Conservation (phyloP, 64 coral and sea anemone genomes). For the Montipora capricornis region DNA sequence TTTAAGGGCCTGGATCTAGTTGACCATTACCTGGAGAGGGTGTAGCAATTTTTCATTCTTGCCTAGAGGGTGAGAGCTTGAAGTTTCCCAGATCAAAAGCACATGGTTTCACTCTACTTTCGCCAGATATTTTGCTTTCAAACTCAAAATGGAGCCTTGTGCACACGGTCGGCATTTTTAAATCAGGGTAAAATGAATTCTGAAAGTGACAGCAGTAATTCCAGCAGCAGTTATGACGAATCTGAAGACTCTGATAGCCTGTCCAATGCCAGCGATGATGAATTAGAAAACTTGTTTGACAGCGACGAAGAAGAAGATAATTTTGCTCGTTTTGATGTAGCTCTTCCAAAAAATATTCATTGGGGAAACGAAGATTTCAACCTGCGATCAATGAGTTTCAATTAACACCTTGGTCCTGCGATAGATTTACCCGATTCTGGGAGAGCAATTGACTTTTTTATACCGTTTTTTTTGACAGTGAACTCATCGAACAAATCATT, state of each 20-base stretch:
- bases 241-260: background rate
- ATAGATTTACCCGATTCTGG: slow-evolving; percentile 13
- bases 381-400: background rate
- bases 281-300: background rate
- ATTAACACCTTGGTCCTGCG: background rate
- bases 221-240: background rate
- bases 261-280: background rate
- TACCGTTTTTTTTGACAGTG: background rate
- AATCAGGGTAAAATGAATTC: background rate
- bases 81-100: slow-evolving; percentile 1
- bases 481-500: background rate
- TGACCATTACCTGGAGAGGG: background rate
- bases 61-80: slow-evolving; percentile 5
- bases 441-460: slow-evolving; percentile 24
- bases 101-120: slow-evolving; percentile 6
- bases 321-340: background rate
- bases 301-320: background rate
- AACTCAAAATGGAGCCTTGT: background rate
- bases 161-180: background rate
- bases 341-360: background rate
- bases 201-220: background rate
- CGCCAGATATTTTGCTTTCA: background rate
- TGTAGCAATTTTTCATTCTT: background rate
- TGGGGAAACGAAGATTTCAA: background rate
- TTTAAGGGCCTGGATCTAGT: background rate